Evolutionary conservation across 2,113 vertebrate species (phyloP), one percentile per base, ranked within the genome.

Genomic region (Leucosticte australis): DNA sequence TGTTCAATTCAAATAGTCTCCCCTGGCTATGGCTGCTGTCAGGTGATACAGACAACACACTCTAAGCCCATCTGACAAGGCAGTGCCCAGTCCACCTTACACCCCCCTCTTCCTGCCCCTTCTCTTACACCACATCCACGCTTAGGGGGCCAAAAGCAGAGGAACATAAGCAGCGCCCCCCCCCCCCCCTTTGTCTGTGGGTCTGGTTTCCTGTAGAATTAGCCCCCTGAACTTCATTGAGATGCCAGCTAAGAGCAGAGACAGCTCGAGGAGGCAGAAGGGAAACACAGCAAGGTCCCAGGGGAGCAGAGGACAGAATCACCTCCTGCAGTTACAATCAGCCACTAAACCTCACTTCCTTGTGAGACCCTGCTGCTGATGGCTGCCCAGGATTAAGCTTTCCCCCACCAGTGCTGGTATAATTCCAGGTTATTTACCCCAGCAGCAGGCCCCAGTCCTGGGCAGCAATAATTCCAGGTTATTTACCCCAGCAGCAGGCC

Each of bases 141-240:
- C 6, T 41, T 15, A 4, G 64, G 19, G 35, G 44, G 39, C 16
- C 35, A 42, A 56, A 55, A 37, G 5, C 35, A 60, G n/a, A 88
- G 44, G 14, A 55, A 55, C 5, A 30, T 7, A 20, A 73, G 37
- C 39, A 24, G n/a, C n/a, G n/a, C n/a, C n/a, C n/a, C n/a, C 3
- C 21, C 6, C 19, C 3, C 2, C 1, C 1, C 7, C 79, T 62
- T 13, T 75, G 15, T 30, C 31, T 1, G 0, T 9, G n/a, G 35
- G 10, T 18, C 18, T 56, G 8, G 9, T 67, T 59, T 63, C 37
- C 26, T 33, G 17, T 33, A 60, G 42, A 24, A 60, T 60, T 63
- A 82, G 26, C 46, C 87, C 46, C 24, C 46, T 57, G 21, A 89
- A 30, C 39, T 44, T 60, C 57, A 52, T 0, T 69, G 44, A 80